Base-by-base conservation (phyloP, 2,888 invertebrate species). In the Cerastoderma edule region DNA sequence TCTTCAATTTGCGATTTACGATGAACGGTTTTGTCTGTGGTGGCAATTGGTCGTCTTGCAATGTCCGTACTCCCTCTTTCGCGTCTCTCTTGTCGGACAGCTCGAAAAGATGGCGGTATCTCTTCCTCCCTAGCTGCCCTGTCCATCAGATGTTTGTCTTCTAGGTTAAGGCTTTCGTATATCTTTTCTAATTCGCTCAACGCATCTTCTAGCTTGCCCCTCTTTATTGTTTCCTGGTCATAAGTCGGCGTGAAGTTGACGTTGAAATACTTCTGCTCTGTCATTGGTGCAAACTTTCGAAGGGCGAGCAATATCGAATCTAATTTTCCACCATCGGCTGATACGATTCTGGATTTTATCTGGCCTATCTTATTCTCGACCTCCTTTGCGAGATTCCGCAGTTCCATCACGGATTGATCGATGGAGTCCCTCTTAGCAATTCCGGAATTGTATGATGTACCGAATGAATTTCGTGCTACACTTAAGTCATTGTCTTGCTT, bases 181-280 rank as follows among this genome's bases (percentile, higher is more conserved):
- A 90, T 89, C 73, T 86, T 84, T 64, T 92, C 91, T 32, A 92
- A 84, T 63, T 91, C 91, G 3, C 83, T 78, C 30, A 92, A 78
- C 10, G 88, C 90, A 66, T 91, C 91, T 57, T 87, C 81, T 5
- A 92, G 83, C 71, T 89, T 90, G 16, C 87, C 83, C 64, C 83
- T 88, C 71, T 86, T 88, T 39, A 71, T 78, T 30, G 72, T 78
- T 46, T 84, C 86, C 19, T 84, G 80, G 70, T 90, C 89, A 57
- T 82, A 81, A 56, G 83, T 82, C 33, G 81, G 78, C 33, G 80
- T 77, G 24, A 82, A 77, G 54, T 80, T 84, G 2, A 84, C 63
- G 54, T 85, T 85, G 44, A 81, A 84, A 48, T 83, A 84, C 28
- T 72, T 78, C 48, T 85, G 84, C 32, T 84, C 85, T 10, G 85